Percentiles rank a stretch among this genome's conserved stretches.
These are phyloP conservation scores for Heterotilapia buettikoferi DNA, from an alignment of 2,113 vertebrate genomes.

Conservation along the genomic window DNA sequence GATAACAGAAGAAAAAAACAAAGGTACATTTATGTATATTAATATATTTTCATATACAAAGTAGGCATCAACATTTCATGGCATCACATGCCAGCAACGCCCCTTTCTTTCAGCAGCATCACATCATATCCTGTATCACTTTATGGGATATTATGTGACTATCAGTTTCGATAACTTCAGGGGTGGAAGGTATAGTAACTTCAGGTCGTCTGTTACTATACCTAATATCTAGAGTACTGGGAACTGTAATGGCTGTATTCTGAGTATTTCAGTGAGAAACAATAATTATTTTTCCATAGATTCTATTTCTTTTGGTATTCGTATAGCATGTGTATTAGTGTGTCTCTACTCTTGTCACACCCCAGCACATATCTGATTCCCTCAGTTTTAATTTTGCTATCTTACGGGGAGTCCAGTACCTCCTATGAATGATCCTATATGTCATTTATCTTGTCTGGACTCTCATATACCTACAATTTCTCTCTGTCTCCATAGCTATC, in stretches of 20 bases:
- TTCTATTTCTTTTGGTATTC: neutral
- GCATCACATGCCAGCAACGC: neutral
- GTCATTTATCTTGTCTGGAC: neutral
- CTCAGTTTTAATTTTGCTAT: neutral
- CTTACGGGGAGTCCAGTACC: neutral
- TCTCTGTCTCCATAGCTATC: neutral
- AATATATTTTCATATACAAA: neutral
- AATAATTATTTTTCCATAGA: neutral
- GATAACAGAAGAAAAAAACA: neutral
- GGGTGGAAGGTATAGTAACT: neutral
- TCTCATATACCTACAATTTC: neutral
- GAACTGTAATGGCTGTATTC: neutral
- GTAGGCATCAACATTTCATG: neutral
- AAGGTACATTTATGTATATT: neutral
- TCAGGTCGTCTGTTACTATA: neutral
- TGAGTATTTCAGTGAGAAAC: neutral
- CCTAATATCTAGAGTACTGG: neutral
- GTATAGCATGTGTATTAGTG: neutral
- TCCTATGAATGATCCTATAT: neutral
- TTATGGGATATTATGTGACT: neutral
- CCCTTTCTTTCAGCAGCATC: neutral
- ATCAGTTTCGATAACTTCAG: neutral
- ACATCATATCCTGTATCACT: neutral
- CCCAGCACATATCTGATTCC: neutral
- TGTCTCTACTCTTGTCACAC: neutral